A percentile compares a stretch with the other conserved stretches of the same genome.
Conservation (phyloP, 2,113 vertebrate genomes). For the Haliaeetus leucogaster region DNA sequence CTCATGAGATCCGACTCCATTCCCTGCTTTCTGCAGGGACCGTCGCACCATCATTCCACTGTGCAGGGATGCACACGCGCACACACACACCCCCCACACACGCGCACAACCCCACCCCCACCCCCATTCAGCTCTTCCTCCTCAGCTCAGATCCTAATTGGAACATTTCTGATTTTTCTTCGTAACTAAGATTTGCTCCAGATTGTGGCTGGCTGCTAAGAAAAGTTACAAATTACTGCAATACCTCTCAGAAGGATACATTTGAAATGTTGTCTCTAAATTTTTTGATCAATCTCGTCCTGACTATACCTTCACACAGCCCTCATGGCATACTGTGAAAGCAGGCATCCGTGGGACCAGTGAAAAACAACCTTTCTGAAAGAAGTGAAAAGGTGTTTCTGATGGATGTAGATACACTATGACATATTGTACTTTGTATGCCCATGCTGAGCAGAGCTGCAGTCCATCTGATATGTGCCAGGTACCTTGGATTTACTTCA, state of each 20-base stretch:
- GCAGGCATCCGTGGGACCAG: not conserved
- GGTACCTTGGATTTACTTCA: not conserved
- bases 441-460: not conserved
- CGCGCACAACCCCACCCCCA: no score
- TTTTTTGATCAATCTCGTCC: not conserved
- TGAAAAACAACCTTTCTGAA: not conserved
- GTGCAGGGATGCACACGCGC: accelerated
- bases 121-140: not conserved
- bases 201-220: not conserved
- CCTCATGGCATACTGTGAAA: not conserved
- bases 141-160: not conserved
- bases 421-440: not conserved
- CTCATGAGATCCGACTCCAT: not conserved
- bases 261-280: not conserved
- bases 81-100: no score
- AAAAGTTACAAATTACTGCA: not conserved
- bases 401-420: not conserved
- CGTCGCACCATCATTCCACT: not conserved
- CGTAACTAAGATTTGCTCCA: not conserved
- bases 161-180: not conserved
- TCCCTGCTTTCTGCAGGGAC: not conserved
- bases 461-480: not conserved
- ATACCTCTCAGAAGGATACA: not conserved
- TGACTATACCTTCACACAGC: not conserved
- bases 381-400: not conserved